Evolutionary conservation across 2,888 invertebrate species (phyloP), one percentile per base, ranked within the genome.

Genomic region (Macaria liturata): DNA sequence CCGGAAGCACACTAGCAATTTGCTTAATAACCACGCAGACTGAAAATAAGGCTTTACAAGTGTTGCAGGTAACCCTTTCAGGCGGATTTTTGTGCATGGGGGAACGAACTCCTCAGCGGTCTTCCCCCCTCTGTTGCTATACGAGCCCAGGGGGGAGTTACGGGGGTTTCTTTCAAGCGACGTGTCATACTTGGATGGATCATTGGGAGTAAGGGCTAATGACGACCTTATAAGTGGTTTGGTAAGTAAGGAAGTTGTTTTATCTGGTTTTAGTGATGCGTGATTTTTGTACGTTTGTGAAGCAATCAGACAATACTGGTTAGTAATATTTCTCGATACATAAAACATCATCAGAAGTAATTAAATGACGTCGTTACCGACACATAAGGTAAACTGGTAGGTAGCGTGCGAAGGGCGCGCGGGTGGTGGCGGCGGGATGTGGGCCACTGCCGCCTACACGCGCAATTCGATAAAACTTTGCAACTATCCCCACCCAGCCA

Each of bases 401-500:
- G 56, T 62, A 58, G 64, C 64, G 67, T 74, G 67, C 69, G 80
- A 81, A 84, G 85, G 81, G 78, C 81, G 80, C 74, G 20, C 80
- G 80, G 84, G 80, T 80, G 80, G 82, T 77, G 80, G 78, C 79
- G 83, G 76, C 79, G 75, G 80, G 77, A 91, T 88, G 80, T 89
- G 87, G 91, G 91, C 90, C 91, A 91, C 84, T 85, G 84, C 81
- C 88, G 87, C 83, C 86, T 81, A 88, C 20, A 20, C 87, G 84
- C 86, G 88, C 84, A 80, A 88, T 85, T 84, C 86, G 83, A 90
- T 88, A 87, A 84, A 88, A 91, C 87, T 84, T 86, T 80, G 78
- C 80, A 80, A 86, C 74, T 81, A 80, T 77, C 64, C 67, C 72
- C 66, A 76, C 71, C 70, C 76, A 65, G 69, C 67, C 62, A 73